Evolutionary conservation across 2,797 vertebrate species (phyloP).

Genomic region (Nasua narica): DNA sequence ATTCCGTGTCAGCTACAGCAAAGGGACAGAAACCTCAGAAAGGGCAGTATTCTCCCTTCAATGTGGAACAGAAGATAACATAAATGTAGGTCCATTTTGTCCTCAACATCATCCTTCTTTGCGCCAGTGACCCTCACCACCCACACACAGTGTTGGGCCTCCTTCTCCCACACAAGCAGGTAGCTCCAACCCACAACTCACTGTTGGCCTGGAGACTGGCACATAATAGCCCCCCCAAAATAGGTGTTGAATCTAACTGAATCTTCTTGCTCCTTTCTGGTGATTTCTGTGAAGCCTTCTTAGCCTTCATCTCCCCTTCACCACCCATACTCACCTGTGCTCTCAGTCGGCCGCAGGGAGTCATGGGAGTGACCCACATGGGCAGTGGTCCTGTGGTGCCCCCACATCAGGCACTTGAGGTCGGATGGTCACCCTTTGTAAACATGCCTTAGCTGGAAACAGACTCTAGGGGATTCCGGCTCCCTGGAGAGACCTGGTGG

Average conservation of each 20-base stretch:
- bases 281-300: not conserved
- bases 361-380: not conserved
- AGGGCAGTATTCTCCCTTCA: not conserved
- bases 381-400: too few species aligned
- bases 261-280: not conserved
- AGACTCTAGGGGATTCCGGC: not conserved
- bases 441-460: accelerated
- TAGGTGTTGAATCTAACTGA: not conserved
- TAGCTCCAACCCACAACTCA: not conserved
- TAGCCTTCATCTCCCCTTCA: too few species aligned
- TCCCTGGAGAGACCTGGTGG: not conserved
- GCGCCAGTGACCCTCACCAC: accelerated
- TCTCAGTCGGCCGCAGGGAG: too few species aligned
- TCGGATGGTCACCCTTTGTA: not conserved
- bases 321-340: not conserved
- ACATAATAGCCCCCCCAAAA: not conserved
- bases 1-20: not conserved
- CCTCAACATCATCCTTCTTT: not conserved
- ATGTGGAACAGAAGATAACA: accelerated
- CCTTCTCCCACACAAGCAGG: accelerated
- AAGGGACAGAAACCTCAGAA: not conserved
- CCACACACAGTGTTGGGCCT: accelerated
- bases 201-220: not conserved
- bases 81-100: not conserved
- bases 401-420: too few species aligned